These are phyloP conservation scores for Sylvietta virens DNA, from an alignment of 2,113 vertebrate genomes.

Conservation along the genomic window DNA sequence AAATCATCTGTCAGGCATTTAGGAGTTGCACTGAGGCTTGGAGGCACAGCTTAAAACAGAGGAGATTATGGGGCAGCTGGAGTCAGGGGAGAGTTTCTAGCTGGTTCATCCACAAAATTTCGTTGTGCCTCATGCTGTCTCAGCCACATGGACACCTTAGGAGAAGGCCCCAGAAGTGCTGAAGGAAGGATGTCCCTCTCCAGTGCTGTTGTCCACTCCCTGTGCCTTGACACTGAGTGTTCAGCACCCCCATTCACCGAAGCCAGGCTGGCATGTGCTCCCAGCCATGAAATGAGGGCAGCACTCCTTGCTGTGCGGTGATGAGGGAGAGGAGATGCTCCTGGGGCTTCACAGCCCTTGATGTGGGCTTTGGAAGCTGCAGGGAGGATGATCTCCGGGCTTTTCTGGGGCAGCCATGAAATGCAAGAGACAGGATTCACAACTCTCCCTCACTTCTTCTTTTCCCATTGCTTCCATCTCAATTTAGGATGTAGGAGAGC, in stretches of 20 bases:
- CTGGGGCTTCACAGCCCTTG: neutral
- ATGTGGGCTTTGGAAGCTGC: neutral
- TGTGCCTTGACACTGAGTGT: neutral
- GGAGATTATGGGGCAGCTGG: neutral
- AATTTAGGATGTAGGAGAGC: neutral
- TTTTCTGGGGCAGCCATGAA: neutral
- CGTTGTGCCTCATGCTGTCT: neutral
- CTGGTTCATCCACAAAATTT: neutral
- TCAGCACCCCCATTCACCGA: neutral
- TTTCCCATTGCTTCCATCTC: neutral
- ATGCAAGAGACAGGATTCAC: neutral
- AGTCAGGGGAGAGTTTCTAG: neutral
- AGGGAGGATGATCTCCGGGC: neutral
- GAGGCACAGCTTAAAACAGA: neutral
- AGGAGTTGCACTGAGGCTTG: neutral
- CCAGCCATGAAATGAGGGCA: neutral
- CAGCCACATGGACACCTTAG: neutral
- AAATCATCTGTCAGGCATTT: neutral
- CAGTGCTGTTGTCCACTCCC: neutral
- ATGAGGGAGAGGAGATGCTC: neutral
- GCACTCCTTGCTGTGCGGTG: neutral
- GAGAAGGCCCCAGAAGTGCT: neutral
- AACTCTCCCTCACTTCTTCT: neutral
- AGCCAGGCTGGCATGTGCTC: neutral
- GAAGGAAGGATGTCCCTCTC: fast-evolving